phyloP scores from a whole-genome alignment of 37 sponge, comb jelly and placozoan species.

The Diacarnus erythraeanus region DNA sequence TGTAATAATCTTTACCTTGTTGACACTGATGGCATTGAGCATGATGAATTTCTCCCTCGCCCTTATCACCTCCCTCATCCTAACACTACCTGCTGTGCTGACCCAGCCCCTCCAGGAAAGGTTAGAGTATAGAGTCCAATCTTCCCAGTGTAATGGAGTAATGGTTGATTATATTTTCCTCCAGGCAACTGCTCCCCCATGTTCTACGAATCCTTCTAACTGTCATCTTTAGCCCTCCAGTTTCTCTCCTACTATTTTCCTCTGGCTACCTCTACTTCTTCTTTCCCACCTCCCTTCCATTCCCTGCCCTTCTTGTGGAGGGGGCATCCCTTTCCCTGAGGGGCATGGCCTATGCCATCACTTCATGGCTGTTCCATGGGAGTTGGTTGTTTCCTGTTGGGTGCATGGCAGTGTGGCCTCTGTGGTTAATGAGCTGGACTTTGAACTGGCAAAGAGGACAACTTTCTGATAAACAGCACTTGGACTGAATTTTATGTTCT shows the following conservation, averaged over 20 bases:
- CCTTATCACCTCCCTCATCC: slow-evolving; percentile 10
- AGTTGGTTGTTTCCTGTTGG: slow-evolving; percentile 36
- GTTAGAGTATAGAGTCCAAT: background rate
- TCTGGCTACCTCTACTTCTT: slow-evolving; percentile 15
- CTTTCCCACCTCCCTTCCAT: slow-evolving; percentile 7
- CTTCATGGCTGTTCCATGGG: slow-evolving; percentile 24
- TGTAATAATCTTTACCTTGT: slow-evolving; percentile 13
- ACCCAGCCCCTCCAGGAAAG: background rate
- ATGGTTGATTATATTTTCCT: background rate
- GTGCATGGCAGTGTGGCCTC: slow-evolving; percentile 66
- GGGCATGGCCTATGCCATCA: slow-evolving; percentile 28
- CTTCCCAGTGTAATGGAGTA: background rate
- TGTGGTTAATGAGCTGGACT: slow-evolving; percentile 55
- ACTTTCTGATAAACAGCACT: background rate
- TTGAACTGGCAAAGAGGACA: slow-evolving; percentile 21
- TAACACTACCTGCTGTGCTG: slow-evolving; percentile 28
- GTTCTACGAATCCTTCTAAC: background rate
- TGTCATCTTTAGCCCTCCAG: slow-evolving; percentile 22
- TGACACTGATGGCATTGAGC: slow-evolving; percentile 34
- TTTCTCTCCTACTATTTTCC: slow-evolving; percentile 10
- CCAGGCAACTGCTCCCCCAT: background rate
- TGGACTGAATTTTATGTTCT: background rate
- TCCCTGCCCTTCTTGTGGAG: background rate
- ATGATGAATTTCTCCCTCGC: slow-evolving; percentile 56
- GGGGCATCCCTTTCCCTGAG: background rate